Evolutionary conservation across 2,888 invertebrate genomes (phyloP).

Genomic region (Aspidiotus rigidus): DNA sequence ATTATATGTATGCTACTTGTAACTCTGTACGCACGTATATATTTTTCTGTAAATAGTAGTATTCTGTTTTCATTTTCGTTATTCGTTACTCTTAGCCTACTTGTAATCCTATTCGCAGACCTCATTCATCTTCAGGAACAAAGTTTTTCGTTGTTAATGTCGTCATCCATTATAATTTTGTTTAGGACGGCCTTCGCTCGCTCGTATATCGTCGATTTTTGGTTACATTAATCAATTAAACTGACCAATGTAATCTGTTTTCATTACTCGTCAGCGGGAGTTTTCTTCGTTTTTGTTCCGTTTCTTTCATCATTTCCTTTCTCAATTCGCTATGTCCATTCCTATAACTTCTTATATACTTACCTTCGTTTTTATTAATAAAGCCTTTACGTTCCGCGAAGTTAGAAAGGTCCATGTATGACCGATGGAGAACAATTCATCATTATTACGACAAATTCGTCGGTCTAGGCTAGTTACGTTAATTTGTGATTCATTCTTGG

Average conservation of each 20-base stretch:
- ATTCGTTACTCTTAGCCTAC: too few relatives aligned
- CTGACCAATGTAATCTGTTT: slow-evolving; percentile 14
- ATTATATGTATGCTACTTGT: too few relatives aligned
- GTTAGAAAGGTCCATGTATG: too few relatives aligned
- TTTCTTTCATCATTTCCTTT: not conserved
- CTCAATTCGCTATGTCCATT: not conserved
- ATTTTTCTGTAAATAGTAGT: too few relatives aligned
- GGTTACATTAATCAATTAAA: slow-evolving; percentile 14
- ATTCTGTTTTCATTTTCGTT: too few relatives aligned
- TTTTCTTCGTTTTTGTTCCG: not conserved
- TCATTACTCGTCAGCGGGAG: slow-evolving; percentile 10
- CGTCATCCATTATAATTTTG: slow-evolving; percentile 4
- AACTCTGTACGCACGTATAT: too few relatives aligned
- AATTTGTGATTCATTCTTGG: too few relatives aligned
- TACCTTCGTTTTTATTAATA: too few relatives aligned
- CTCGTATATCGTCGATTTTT: not conserved
- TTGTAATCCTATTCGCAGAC: not conserved
- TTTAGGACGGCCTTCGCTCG: not conserved
- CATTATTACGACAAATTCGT: too few relatives aligned
- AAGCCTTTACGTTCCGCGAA: too few relatives aligned
- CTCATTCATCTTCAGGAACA: slow-evolving; percentile 4
- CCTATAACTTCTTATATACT: not conserved
- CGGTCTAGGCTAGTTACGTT: too few relatives aligned
- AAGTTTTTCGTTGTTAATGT: slow-evolving; percentile 2
- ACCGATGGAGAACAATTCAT: too few relatives aligned